phyloP scores from a whole-genome alignment of 2,113 vertebrate species.

The Anguilla japonica region DNA sequence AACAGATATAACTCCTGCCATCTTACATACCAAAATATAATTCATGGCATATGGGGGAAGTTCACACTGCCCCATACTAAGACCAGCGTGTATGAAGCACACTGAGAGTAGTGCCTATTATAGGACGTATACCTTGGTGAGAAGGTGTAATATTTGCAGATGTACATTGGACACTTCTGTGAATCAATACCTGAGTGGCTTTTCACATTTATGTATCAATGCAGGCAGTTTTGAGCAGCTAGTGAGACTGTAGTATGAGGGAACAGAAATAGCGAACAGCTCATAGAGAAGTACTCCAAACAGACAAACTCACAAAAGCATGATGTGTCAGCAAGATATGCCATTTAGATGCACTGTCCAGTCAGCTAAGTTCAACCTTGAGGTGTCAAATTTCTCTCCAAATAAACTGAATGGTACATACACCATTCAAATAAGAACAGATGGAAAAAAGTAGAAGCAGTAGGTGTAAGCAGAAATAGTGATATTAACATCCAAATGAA shows the following conservation, averaged over 20 bases:
- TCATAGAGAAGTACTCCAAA: neutral
- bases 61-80: neutral
- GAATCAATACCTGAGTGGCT: slow-evolving; percentile 29
- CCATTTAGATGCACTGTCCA: neutral
- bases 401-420: neutral
- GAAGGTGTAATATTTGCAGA: neutral
- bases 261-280: neutral
- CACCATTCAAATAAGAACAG: neutral
- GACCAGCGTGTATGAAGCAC: neutral
- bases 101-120: neutral
- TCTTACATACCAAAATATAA: slow-evolving; percentile 23
- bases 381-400: neutral
- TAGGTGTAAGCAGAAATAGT: neutral
- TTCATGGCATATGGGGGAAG: neutral
- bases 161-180: slow-evolving; percentile 20
- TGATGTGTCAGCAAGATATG: neutral
- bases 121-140: neutral
- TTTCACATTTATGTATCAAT: slow-evolving; percentile 18
- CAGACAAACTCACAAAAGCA: slow-evolving; percentile 1
- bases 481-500: neutral
- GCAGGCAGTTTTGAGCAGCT: slow-evolving; percentile 8
- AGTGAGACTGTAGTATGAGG: neutral
- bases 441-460: neutral
- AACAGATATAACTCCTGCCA: slow-evolving; percentile 15
- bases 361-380: neutral